phyloP scores from a whole-genome alignment of 23 tunicate species.

The Ascidia mentula region DNA sequence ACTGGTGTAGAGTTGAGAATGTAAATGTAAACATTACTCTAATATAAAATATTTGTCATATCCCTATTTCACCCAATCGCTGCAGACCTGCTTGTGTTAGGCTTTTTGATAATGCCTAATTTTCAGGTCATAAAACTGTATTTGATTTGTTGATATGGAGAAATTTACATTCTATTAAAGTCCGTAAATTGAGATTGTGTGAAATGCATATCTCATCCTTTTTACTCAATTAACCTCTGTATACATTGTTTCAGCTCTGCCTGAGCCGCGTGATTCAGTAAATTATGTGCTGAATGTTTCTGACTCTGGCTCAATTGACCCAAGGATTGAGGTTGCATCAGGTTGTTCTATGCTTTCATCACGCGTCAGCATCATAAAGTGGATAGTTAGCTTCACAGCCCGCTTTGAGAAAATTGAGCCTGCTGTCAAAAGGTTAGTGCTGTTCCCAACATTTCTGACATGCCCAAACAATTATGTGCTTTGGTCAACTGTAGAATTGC shows the following conservation, averaged over 20 bases:
- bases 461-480: background rate
- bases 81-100: too few species aligned
- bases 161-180: too few species aligned
- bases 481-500: too few species aligned
- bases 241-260: constrained; percentile 69
- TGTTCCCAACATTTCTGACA: background rate
- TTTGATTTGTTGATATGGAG: too few species aligned
- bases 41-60: too few species aligned
- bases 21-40: too few species aligned
- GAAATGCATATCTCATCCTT: too few species aligned
- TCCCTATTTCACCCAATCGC: too few species aligned
- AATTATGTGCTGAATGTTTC: constrained; percentile 63
- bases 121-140: too few species aligned
- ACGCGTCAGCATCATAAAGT: constrained; percentile 76
- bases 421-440: constrained; percentile 14
- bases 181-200: too few species aligned
- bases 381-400: constrained; percentile 63
- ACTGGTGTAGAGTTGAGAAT: too few species aligned
- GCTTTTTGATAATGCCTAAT: too few species aligned
- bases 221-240: background rate
- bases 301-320: constrained; percentile 73
- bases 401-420: constrained; percentile 31
- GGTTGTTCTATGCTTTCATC: constrained; percentile 66
- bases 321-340: constrained; percentile 56
- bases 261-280: constrained; percentile 78